Evolutionary conservation across 2,888 invertebrate genomes (phyloP), one percentile per base, ranked within the genome.

Genomic region (Smittia sp.): DNA sequence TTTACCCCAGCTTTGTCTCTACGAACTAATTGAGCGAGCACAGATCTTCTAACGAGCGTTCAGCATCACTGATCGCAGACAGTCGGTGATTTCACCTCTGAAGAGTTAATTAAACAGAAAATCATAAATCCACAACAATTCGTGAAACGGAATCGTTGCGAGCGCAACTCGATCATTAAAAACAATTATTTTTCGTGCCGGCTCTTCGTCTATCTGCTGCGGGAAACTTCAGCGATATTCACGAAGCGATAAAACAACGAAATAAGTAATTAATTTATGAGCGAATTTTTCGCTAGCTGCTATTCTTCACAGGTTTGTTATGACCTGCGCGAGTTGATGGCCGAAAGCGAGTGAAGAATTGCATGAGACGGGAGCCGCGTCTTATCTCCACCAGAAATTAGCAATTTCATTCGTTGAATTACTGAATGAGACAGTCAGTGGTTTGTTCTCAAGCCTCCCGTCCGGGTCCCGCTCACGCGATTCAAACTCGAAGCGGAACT

Each of bases 161-260:
- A 70, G 54, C 20, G 24, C 18, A 54, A 54, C 54, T 70, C 54
- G 69, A 72, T 72, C 72, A 72, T 72, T 72, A 72, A 58, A 72
- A 72, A 72, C 72, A 72, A 72, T 72, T 72, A 72, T 62, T 72
- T 58, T 72, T 62, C 72, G 72, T 39, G 72, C 62, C 9, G 41
- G 25, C 58, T 18, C 20, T 46, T 58, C 39, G 39, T n/a, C 39
- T 39, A 13, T 13, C 39, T 52, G 7, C 9, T 58, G 58, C 18
- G 6, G 58, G 58, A 58, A 46, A 58, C 70, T 38, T 62, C 58
- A 22, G 72, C 62, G 72, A 72, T 58, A 62, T 72, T 68, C 73
- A 22, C 63, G 15, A 27, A 62, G 18, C 38, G 63, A 65, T 74
- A 65, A 72, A 74, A 72, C 7, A 63, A 73, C 25, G 72, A 63